phyloP scores from a whole-genome alignment of 2,888 invertebrate species.

The Helleia helle region DNA sequence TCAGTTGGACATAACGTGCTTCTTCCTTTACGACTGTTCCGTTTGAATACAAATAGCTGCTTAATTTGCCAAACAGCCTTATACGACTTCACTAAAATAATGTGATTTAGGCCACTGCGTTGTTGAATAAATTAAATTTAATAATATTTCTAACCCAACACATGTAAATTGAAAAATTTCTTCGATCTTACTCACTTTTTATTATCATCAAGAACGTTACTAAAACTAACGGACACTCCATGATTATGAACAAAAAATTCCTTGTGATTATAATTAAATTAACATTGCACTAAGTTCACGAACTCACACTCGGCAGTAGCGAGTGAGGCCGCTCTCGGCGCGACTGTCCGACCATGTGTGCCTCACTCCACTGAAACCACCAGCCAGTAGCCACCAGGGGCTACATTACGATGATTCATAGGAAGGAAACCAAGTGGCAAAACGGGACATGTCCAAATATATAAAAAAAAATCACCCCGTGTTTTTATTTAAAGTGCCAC shows the following conservation, averaged over 20 bases:
- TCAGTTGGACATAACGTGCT: not conserved
- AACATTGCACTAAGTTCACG: slow-evolving; percentile 10
- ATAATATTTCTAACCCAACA: not conserved
- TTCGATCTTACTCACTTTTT: slow-evolving; percentile 45
- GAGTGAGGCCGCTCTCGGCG: slow-evolving; percentile 31
- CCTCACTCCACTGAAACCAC: slow-evolving; percentile 45
- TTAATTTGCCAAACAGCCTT: slow-evolving; percentile 10
- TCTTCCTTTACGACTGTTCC: slow-evolving; percentile 3
- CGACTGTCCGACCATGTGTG: slow-evolving; percentile 34
- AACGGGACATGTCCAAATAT: slow-evolving; percentile 58
- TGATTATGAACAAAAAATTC: slow-evolving; percentile 21
- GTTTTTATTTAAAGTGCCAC: slow-evolving; percentile 50
- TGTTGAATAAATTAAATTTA: not conserved
- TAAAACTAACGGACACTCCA: slow-evolving; percentile 43
- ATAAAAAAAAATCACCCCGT: slow-evolving; percentile 32
- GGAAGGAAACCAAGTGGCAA: slow-evolving; percentile 51
- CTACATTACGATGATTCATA: slow-evolving; percentile 57
- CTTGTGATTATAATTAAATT: slow-evolving; percentile 1
- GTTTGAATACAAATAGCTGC: slow-evolving; percentile 16
- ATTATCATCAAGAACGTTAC: slow-evolving; percentile 45
- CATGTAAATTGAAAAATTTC: not conserved
- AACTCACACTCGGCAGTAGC: slow-evolving; percentile 17
- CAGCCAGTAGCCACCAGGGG: no score
- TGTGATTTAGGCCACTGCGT: not conserved
- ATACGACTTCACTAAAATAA: slow-evolving; percentile 5